phyloP scores from a whole-genome alignment of 2,797 vertebrate species.

The Austrolebias charrua region DNA sequence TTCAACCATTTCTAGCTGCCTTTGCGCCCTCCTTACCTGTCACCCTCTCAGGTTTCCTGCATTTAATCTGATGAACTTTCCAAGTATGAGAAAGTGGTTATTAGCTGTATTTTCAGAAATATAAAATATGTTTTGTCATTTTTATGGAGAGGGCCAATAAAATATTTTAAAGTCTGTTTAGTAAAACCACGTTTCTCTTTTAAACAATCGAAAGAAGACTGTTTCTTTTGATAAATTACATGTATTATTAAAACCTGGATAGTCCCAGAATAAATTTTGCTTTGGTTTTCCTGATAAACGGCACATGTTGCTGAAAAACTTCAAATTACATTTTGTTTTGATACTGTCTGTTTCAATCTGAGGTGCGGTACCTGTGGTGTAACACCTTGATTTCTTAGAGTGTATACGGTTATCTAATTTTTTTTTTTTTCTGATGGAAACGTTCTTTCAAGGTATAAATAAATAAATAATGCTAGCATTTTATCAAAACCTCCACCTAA shows the following conservation, averaged over 20 bases:
- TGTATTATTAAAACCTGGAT: too few relatives aligned
- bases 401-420: neutral
- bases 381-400: neutral
- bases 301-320: neutral
- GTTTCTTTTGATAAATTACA: too few relatives aligned
- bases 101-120: slow-evolving; percentile 6
- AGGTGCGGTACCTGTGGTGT: neutral
- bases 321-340: neutral
- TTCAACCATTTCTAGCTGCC: slow-evolving; percentile 30
- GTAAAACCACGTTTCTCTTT: too few relatives aligned
- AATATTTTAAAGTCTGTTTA: neutral
- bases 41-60: slow-evolving; percentile 57
- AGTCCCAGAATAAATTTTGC: neutral
- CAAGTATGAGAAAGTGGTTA: slow-evolving; percentile 40
- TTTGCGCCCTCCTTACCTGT: slow-evolving; percentile 41
- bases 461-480: too few relatives aligned
- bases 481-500: too few relatives aligned
- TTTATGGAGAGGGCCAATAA: slow-evolving; percentile 24
- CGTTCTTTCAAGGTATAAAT: too few relatives aligned
- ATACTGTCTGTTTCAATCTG: neutral
- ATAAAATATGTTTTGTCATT: slow-evolving; percentile 14
- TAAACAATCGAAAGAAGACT: too few relatives aligned
- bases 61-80: slow-evolving; percentile 60
- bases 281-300: neutral
- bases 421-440: too few relatives aligned